Conservation (phyloP, 2,888 invertebrate genomes). For the Pandemis heparana region DNA sequence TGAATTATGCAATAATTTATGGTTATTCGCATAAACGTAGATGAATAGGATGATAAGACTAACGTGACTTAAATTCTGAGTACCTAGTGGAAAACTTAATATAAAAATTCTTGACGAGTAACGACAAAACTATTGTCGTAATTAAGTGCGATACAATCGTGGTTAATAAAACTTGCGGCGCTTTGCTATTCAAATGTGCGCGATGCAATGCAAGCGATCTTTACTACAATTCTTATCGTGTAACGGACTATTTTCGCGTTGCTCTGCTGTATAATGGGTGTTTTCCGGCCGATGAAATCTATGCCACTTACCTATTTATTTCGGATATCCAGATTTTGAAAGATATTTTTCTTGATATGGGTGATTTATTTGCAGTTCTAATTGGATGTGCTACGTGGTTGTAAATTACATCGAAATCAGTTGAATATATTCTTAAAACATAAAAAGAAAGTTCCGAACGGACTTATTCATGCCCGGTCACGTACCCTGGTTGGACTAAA, state of each 20-base stretch:
- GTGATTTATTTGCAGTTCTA: not conserved
- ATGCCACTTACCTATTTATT: slow-evolving; percentile 24
- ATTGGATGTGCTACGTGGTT: not conserved
- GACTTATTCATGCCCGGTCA: too few relatives aligned
- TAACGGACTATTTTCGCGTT: slow-evolving; percentile 35
- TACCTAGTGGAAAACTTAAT: slow-evolving; percentile 44
- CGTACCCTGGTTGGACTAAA: too few relatives aligned
- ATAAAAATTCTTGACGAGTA: slow-evolving; percentile 33
- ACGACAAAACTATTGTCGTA: slow-evolving; percentile 78
- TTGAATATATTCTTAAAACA: not conserved
- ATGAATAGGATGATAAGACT: slow-evolving; percentile 5
- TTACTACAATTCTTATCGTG: slow-evolving; percentile 39
- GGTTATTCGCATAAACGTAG: not conserved
- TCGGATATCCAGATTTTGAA: slow-evolving; percentile 11
- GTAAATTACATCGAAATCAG: not conserved
- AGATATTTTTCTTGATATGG: not conserved
- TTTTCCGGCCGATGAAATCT: slow-evolving; percentile 31
- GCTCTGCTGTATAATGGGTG: slow-evolving; percentile 14
- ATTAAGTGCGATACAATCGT: slow-evolving; percentile 76
- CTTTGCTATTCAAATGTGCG: slow-evolving; percentile 76
- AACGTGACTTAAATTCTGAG: slow-evolving; percentile 22
- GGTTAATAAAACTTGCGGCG: slow-evolving; percentile 76
- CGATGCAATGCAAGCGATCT: slow-evolving; percentile 27
- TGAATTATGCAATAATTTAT: not conserved
- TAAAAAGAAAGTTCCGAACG: not conserved